phyloP scores from a whole-genome alignment of 2,113 vertebrate species.

The Potamarius usumacintae region DNA sequence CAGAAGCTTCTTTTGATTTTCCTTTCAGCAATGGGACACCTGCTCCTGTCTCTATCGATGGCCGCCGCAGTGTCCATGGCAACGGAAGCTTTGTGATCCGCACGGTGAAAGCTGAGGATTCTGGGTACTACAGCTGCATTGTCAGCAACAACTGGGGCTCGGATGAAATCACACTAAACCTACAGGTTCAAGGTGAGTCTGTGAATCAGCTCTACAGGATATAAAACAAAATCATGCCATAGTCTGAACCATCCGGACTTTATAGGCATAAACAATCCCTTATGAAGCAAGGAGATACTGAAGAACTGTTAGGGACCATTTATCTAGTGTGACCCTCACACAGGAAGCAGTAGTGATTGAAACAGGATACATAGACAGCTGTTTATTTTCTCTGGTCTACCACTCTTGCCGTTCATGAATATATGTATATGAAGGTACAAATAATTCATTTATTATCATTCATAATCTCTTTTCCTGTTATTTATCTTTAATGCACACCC shows the following conservation, averaged over 20 bases:
- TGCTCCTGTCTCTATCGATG: slow-evolving; percentile 89
- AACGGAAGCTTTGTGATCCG: slow-evolving; percentile 97
- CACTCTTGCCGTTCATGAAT: neutral
- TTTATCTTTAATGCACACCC: neutral
- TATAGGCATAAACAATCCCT: neutral
- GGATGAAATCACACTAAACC: slow-evolving; percentile 92
- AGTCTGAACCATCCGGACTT: neutral
- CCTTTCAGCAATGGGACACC: slow-evolving; percentile 88
- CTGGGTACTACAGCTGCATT: slow-evolving; percentile 94
- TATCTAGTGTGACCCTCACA: neutral
- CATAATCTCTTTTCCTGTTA: neutral
- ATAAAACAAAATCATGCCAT: neutral
- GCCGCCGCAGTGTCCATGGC: slow-evolving; percentile 87
- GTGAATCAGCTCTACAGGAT: neutral
- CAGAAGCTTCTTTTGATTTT: neutral
- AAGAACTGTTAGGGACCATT: neutral
- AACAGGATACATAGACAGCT: neutral
- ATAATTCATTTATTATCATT: neutral
- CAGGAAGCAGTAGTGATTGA: neutral
- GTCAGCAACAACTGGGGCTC: slow-evolving; percentile 97
- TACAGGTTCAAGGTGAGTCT: slow-evolving; percentile 92
- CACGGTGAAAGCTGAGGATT: slow-evolving; percentile 96
- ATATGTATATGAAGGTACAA: neutral
- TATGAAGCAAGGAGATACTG: neutral
- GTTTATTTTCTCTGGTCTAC: neutral